Base-by-base conservation (phyloP, 2,888 invertebrate genomes). In the Leptogaster cylindrica region DNA sequence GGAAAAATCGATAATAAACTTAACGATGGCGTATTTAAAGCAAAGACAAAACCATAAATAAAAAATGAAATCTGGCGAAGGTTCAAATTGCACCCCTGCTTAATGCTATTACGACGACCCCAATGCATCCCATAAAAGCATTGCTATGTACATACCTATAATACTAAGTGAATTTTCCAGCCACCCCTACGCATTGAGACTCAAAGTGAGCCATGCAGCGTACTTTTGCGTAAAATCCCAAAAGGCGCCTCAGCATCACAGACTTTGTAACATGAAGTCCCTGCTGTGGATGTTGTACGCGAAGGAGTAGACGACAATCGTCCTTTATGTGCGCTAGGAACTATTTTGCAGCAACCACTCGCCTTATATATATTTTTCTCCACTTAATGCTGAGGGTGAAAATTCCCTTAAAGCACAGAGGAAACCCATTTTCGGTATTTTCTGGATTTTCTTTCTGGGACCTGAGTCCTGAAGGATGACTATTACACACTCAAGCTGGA, bases 401-500 rank as follows among this genome's bases (percentile, higher is more conserved):
- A 44, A 61, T 61, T 61, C 44, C 61, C 44, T 44, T 44, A 64
- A 48, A 51, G 48, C 39, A n/a, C n/a, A 27, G 48, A 51, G 50
- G 65, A 65, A 65, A 39, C 36, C 50, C 39, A 65, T 65, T n/a
- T 65, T 65, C 50, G 33, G 65, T 65, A 36, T 50, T 33, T 51
- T 48, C 48, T 39, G 51, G 50, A 65, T 65, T 65, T 55, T 51
- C 33, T 65, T 64, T 23, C 48, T 20, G 48, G 64, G 46, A 64
- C 64, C 33, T 20, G 48, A 48, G 46, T 48, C 64, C 33, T 31
- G n/a, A 33, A 64, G 48, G 46, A 48, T 20, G 64, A 64, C 64
- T 50, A 64, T 64, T 64, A 64, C 48, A 64, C 64, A 64, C 64
- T 64, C 48, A 64, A 64, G 48, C 18, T 36, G 33, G 36, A n/a